Percentiles rank a stretch among this genome's conserved stretches.
Conservation (phyloP, 2,113 vertebrate species). For the Syngnathus scovelli region DNA sequence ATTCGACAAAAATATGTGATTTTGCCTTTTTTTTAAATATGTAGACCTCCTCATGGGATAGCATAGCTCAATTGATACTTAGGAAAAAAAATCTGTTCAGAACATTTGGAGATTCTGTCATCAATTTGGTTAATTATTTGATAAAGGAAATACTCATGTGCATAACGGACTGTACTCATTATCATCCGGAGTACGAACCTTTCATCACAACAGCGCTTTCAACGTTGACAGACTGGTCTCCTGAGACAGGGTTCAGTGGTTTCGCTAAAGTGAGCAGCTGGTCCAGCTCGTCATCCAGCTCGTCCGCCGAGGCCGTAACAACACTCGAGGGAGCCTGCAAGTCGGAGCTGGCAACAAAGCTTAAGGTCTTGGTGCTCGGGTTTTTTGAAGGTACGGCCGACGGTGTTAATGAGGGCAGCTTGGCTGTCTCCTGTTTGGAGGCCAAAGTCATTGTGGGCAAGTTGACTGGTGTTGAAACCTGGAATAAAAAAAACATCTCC, state of each 20-base stretch:
- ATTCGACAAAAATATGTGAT: too few species aligned
- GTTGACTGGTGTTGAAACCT: constrained; percentile 77
- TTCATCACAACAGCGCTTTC: neutral
- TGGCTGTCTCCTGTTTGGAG: constrained; percentile 52
- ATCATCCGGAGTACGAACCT: constrained; percentile 32
- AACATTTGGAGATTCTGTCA: neutral
- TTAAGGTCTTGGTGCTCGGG: constrained; percentile 3
- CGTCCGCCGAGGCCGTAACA: constrained; percentile 31
- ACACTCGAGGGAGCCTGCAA: constrained; percentile 3
- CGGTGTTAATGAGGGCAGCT: constrained; percentile 43
- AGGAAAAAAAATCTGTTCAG: neutral
- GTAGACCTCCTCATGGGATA: neutral
- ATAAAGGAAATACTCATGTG: neutral
- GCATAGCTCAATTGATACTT: too few species aligned
- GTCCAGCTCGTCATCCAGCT: constrained; percentile 82
- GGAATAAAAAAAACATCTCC: neutral
- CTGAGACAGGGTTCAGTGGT: constrained; percentile 41
- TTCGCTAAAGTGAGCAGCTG: constrained; percentile 78
- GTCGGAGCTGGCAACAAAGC: neutral
- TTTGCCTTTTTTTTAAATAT: neutral
- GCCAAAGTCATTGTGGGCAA: constrained; percentile 72
- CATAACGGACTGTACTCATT: neutral
- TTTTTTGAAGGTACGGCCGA: constrained; percentile 8
- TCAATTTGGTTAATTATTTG: neutral
- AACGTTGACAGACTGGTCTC: constrained; percentile 8